A percentile compares a stretch with the other conserved stretches of the same genome.
Conservation (phyloP, 2,797 vertebrate species). For the Zalophus californianus region DNA sequence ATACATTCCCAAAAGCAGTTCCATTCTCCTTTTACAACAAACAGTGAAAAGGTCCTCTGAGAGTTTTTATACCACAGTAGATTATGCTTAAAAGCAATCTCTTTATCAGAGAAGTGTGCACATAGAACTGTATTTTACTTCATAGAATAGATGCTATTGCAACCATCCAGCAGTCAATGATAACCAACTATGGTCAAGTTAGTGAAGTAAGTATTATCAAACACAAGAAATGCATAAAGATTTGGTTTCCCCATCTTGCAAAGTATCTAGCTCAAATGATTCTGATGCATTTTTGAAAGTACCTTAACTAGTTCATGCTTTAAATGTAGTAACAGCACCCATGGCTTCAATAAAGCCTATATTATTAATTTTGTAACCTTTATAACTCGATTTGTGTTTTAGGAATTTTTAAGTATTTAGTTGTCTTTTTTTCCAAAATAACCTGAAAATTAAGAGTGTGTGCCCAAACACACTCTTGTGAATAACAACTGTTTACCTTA, state of each 20-base stretch:
- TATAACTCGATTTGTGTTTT: neutral
- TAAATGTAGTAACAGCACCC: neutral
- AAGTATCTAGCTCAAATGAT: neutral
- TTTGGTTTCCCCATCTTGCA: neutral
- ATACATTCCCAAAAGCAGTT: neutral
- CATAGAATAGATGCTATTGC: neutral
- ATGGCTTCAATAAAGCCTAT: neutral
- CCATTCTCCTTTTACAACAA: conserved; percentile 29
- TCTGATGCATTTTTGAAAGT: conserved; percentile 1
- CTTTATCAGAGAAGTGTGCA: neutral
- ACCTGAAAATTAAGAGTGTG: neutral
- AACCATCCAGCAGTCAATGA: neutral
- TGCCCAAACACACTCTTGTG: neutral
- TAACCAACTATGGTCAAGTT: neutral
- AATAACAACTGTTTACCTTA: conserved; percentile 20
- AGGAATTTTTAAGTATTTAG: neutral
- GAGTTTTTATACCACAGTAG: neutral
- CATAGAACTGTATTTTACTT: neutral
- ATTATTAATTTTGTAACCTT: neutral
- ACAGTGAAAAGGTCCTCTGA: neutral
- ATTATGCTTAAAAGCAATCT: neutral
- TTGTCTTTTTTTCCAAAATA: conserved; percentile 9
- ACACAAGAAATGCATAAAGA: neutral
- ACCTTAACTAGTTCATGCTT: neutral
- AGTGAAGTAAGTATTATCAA: neutral